phyloP scores from a whole-genome alignment of 1,140 invertebrate genomes.

The Eumaeus atala region DNA sequence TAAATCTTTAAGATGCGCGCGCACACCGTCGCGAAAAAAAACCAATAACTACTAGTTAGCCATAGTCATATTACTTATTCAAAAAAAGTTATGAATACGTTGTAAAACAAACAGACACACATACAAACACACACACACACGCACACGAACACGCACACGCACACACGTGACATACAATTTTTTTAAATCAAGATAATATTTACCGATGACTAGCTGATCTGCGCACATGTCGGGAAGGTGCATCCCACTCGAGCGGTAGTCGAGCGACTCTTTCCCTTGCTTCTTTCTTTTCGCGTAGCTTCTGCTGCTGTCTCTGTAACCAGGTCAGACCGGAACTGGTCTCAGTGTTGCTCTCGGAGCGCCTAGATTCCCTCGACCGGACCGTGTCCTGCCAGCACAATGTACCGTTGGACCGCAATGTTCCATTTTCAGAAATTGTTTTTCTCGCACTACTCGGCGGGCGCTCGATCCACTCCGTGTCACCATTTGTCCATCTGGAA shows the following conservation, averaged over 20 bases:
- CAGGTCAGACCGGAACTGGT: constrained; percentile 77
- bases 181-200: constrained; percentile 12
- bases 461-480: constrained; percentile 55
- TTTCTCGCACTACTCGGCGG: constrained; percentile 45
- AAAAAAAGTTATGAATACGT: no score
- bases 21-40: no score
- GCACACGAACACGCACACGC: no score
- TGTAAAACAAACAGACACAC: no score
- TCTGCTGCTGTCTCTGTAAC: constrained; percentile 86
- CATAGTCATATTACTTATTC: no score
- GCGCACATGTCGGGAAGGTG: constrained; percentile 58
- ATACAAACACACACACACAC: no score
- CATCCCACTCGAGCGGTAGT: constrained; percentile 78
- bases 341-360: constrained; percentile 49
- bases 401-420: constrained; percentile 55
- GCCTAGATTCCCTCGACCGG: constrained; percentile 45
- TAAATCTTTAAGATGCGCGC: no score
- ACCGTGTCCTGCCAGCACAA: constrained; percentile 52
- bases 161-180: no score
- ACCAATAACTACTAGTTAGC: no score
- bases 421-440: constrained; percentile 45
- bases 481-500: constrained; percentile 59
- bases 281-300: constrained; percentile 80
- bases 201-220: constrained; percentile 70
- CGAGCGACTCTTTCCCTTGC: constrained; percentile 80